Evolutionary conservation across 1,140 invertebrate species (phyloP), one percentile per base, ranked within the genome.

Genomic region (Pogonomyrmex californicus): DNA sequence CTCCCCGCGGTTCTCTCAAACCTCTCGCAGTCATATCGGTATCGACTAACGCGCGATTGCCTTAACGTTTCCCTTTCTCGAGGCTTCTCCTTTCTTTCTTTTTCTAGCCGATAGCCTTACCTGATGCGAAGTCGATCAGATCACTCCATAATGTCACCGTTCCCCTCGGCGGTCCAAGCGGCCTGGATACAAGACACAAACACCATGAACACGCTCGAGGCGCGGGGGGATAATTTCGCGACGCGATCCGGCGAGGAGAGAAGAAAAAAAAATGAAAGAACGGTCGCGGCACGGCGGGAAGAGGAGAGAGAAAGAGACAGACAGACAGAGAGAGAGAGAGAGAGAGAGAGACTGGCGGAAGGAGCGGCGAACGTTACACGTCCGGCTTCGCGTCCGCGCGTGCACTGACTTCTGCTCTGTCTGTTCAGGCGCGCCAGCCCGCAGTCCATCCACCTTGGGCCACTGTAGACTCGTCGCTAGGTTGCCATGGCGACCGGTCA

Each of bases 391-490:
- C 90, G 93, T 94, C 93, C 89, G 91, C 94, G 94, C 94, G 93
- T 94, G 92, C 92, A 95, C 94, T 94, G 94, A 93, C 92, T 93
- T 91, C 90, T 91, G 88, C 86, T 90, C 87, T 79, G 82, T 68
- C 85, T 79, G 86, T 90, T 90, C 89, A 77, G 88, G 75, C 85
- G 89, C 88, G 87, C 85, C 85, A 88, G 60, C 78, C 87, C 79
- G 85, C 77, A 89, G 90, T 88, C 81, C 88, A 88, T 90, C 82
- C 82, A 90, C 91, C 88, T 88, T 91, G 86, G 54, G 44, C 83
- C 49, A 82, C 68, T 85, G 87, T 91, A 91, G 87, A 87, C 85
- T 85, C 88, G 88, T 91, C 85, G 88, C 68, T 60, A 79, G 62
- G 90, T 91, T 91, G 62, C 90, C 85, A 91, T 91, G 90, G 91